Percentiles rank a stretch among this genome's conserved stretches.
Conservation (phyloP, 2,888 invertebrate species). For the Eupithecia dodoneata region DNA sequence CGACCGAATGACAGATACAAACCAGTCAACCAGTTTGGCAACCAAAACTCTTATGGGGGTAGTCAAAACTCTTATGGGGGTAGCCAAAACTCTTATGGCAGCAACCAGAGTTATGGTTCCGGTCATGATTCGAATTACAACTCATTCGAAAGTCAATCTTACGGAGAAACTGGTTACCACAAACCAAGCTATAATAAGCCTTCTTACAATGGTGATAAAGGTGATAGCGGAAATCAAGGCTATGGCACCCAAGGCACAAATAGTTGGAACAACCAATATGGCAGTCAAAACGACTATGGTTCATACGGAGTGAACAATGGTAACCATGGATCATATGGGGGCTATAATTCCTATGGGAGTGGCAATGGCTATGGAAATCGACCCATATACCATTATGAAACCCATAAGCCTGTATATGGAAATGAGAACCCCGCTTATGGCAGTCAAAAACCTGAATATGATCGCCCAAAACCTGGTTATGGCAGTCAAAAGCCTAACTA, state of each 20-base stretch:
- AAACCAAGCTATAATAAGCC: conserved; percentile 41
- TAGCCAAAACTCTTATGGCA: conserved; percentile 26
- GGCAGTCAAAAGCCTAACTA: conserved; percentile 28
- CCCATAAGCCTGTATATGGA: conserved; percentile 32
- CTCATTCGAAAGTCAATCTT: conserved; percentile 18
- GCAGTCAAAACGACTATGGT: conserved; percentile 8
- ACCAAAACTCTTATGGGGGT: conserved; percentile 25
- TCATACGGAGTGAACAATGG: conserved; percentile 17
- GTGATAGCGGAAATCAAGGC: conserved; percentile 35
- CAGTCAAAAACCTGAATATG: conserved; percentile 25
- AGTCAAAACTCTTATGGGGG: conserved; percentile 13
- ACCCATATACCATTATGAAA: conserved; percentile 29
- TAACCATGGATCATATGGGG: conserved; percentile 19
- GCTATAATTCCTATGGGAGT: conserved; percentile 18
- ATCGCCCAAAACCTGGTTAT: conserved; percentile 19
- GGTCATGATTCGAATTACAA: conserved; percentile 7
- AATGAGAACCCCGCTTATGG: conserved; percentile 34
- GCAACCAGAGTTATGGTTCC: conserved; percentile 22
- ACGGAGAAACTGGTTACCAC: conserved; percentile 34
- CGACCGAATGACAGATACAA: conserved; percentile 37
- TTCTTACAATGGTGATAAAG: conserved; percentile 31
- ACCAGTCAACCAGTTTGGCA: conserved; percentile 27
- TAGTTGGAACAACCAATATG: conserved; percentile 4
- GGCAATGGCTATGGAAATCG: conserved; percentile 31
- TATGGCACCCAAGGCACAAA: conserved; percentile 20